Base-by-base conservation (phyloP, 2,888 invertebrate genomes). In the Andrena fulva region DNA sequence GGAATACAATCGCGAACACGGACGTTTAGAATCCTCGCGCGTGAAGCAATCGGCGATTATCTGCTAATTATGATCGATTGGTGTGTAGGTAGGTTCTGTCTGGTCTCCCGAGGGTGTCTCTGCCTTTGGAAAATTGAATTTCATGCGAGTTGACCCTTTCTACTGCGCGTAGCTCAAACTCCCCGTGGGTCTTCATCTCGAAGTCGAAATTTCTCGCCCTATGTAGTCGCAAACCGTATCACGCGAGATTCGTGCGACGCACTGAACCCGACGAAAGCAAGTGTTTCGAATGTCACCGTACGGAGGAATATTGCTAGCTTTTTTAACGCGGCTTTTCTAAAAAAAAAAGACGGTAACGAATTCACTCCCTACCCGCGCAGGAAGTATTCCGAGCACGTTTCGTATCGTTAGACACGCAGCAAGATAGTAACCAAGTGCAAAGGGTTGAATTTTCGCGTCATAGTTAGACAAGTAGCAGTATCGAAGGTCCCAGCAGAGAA, bases 61-160 rank as follows among this genome's bases (percentile, higher is more conserved):
- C 16, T 42, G 16, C 12, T 16, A 16, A 42, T 16, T 42, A 16
- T 16, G 42, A 42, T 42, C 42, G 42, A 54, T 54, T 20, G 52
- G 3, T 2, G 20, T 0, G 20, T 29, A 66, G 63, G 16, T 33
- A 71, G 29, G n/a, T 54, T 3, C 2, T 0, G 20, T 7, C 50
- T 73, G 48, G 62, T 80, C 66, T 87, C 86, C 85, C 78, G 35
- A 78, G 68, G 70, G 80, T 80, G 56, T 77, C 80, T 80, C 66
- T 20, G 10, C 12, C 52, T 5, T n/a, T 70, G 62, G 31, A 42
- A 54, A 77, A 54, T 24, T 16, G 59, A 24, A 33, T 27, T 29
- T 7, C 1, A 20, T 33, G 6, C 5, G 2, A n/a, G 48, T 50
- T 60, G n/a, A 68, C 20, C 59, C 59, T 60, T 50, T 27, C 27